Evolutionary conservation across 2,888 invertebrate genomes (phyloP).

Genomic region (Plagodis dolabraria): DNA sequence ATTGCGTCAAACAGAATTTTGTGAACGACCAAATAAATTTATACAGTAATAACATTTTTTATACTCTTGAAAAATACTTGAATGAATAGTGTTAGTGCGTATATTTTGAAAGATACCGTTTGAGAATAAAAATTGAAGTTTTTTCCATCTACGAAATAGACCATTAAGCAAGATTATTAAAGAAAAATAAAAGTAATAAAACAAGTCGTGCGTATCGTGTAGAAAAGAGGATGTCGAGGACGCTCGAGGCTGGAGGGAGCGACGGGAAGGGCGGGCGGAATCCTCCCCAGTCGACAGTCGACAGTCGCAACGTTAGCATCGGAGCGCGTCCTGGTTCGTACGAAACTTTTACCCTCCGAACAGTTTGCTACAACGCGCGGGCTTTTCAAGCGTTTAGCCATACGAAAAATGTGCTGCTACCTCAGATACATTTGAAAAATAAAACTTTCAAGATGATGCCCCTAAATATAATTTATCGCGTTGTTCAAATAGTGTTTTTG

Average conservation of each 20-base stretch:
- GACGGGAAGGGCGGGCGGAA: slow-evolving; percentile 56
- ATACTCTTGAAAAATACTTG: no score
- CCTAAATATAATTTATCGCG: slow-evolving; percentile 49
- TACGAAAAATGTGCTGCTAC: slow-evolving; percentile 17
- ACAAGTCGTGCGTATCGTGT: slow-evolving; percentile 73
- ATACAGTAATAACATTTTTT: no score
- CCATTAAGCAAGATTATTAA: slow-evolving; percentile 79
- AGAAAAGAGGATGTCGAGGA: slow-evolving; percentile 58
- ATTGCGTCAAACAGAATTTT: no score
- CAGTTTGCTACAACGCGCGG: slow-evolving; percentile 32
- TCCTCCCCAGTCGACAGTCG: slow-evolving; percentile 62
- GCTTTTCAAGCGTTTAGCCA: slow-evolving; percentile 36
- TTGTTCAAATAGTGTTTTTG: slow-evolving; percentile 54
- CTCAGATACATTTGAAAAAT: slow-evolving; percentile 2
- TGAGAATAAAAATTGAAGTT: slow-evolving; percentile 67
- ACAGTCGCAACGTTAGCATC: slow-evolving; percentile 35
- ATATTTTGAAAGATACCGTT: slow-evolving; percentile 39
- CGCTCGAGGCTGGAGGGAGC: slow-evolving; percentile 55
- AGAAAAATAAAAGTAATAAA: slow-evolving; percentile 81
- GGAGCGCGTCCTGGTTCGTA: slow-evolving; percentile 1
- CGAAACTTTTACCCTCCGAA: slow-evolving; percentile 36
- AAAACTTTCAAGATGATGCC: slow-evolving; percentile 46
- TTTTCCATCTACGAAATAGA: slow-evolving; percentile 70
- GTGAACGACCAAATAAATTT: no score
- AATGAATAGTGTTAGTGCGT: no score